Percentiles rank a stretch among this genome's conserved stretches.
phyloP scores from a whole-genome alignment of 2,113 vertebrate species.

The Ramphastos sulfuratus region DNA sequence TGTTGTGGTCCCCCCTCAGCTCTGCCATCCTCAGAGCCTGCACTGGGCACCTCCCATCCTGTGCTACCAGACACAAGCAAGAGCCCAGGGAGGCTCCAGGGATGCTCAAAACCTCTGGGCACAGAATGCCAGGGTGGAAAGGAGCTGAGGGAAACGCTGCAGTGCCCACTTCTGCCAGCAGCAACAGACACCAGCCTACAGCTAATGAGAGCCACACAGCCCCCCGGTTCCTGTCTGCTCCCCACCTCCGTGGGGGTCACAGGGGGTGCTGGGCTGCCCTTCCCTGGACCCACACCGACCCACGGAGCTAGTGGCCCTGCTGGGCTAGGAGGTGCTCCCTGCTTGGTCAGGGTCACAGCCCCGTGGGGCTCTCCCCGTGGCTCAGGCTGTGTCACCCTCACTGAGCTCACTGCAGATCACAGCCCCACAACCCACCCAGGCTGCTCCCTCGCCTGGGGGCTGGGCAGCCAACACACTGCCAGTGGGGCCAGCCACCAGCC shows the following conservation, averaged over 20 bases:
- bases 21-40: not conserved
- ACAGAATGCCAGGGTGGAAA: no score
- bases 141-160: no score
- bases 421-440: not conserved
- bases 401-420: not conserved
- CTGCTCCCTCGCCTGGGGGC: not conserved
- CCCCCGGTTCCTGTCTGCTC: rapidly evolving
- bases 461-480: not conserved
- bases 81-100: not conserved
- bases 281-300: rapidly evolving
- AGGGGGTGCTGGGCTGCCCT: not conserved
- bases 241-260: rapidly evolving
- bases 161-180: not conserved
- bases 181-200: rapidly evolving
- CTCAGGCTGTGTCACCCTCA: not conserved
- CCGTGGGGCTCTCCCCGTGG: not conserved
- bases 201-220: not conserved
- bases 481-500: not conserved
- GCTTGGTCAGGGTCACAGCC: not conserved
- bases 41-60: not conserved
- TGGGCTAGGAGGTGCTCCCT: not conserved
- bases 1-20: rapidly evolving
- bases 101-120: not conserved
- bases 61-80: rapidly evolving
- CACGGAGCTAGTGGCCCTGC: not conserved